Base-by-base conservation (phyloP, 1,140 invertebrate species). In the Neuroterus valhalla region DNA sequence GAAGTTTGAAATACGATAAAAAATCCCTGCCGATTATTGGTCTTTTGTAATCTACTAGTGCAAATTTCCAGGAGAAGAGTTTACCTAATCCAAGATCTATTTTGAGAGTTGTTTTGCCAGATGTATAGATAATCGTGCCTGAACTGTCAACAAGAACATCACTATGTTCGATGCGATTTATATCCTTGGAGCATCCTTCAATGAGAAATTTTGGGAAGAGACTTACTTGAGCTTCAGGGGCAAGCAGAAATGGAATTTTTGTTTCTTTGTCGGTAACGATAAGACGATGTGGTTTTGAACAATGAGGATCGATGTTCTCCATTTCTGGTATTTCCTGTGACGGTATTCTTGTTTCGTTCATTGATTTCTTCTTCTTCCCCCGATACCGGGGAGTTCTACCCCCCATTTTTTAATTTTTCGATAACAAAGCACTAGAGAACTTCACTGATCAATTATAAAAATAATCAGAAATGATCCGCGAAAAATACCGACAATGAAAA, bases 281-380 rank as follows among this genome's bases (percentile, higher is more conserved):
- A 4, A 62, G 55, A 6, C 55, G 55, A n/a, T 62, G 21, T n/a
- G 55, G 55, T 62, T 62, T 62, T 62, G 55, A 26, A 14, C 55
- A 62, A 4, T 14, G 23, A 2, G 4, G 3, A 23, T 38, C 55
- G 8, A 23, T 15, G 15, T 31, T 62, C 12, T 62, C 31, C 14
- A 21, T 21, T 52, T 52, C 19, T 6, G n/a, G 5, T 48, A 2
- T 50, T 50, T 12, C 48, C 19, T 50, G 21, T n/a, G n/a, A 31
- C 31, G 31, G 8, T 38, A 38, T 38, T 38, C 31, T 8, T 10
- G 31, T 8, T 38, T 38, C 31, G 5, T 38, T 38, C 10, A 38
- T 38, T 38, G 31, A 8, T 8, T 8, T 38, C 10, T 38, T 38
- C 8, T 38, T 38, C 31, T 38, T 38, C 1, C 31, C 31, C 6